These are phyloP conservation scores for Scaeva pyrastri DNA, from an alignment of 2,888 invertebrate species.

Conservation along the genomic window DNA sequence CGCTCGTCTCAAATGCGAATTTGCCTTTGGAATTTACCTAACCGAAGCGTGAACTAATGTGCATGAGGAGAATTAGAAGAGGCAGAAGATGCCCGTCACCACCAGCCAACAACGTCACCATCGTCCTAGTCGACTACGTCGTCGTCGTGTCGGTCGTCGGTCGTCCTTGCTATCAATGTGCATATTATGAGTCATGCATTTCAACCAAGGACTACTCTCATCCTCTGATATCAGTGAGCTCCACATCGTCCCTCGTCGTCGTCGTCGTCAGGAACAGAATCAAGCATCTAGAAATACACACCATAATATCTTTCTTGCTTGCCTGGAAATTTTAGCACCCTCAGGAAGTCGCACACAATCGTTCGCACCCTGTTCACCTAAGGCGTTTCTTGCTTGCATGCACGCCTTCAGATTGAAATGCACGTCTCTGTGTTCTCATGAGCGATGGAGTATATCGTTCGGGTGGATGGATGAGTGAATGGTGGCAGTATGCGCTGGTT, in stretches of 20 bases:
- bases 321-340: conserved; percentile 57
- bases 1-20: conserved; percentile 57
- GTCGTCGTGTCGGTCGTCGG: not conserved
- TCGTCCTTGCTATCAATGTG: not conserved
- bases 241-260: too few species aligned
- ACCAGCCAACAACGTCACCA: not conserved
- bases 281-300: conserved; percentile 18
- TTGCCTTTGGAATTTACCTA: conserved; percentile 67
- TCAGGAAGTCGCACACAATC: conserved; percentile 36
- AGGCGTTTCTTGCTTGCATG: conserved; percentile 65
- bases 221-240: conserved; percentile 53
- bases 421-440: conserved; percentile 44
- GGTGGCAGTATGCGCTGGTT: conserved; percentile 22
- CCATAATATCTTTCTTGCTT: conserved; percentile 38
- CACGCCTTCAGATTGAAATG: conserved; percentile 60
- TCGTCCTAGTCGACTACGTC: too few species aligned
- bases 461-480: conserved; percentile 67
- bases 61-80: conserved; percentile 55
- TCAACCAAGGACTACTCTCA: not conserved
- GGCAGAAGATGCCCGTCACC: conserved; percentile 30
- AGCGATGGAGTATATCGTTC: conserved; percentile 54
- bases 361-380: conserved; percentile 61
- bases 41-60: conserved; percentile 69
- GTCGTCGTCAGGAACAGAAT: conserved; percentile 53
- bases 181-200: not conserved